phyloP scores from a whole-genome alignment of 2,113 vertebrate genomes.

The Microcebus lehilahytsara region DNA sequence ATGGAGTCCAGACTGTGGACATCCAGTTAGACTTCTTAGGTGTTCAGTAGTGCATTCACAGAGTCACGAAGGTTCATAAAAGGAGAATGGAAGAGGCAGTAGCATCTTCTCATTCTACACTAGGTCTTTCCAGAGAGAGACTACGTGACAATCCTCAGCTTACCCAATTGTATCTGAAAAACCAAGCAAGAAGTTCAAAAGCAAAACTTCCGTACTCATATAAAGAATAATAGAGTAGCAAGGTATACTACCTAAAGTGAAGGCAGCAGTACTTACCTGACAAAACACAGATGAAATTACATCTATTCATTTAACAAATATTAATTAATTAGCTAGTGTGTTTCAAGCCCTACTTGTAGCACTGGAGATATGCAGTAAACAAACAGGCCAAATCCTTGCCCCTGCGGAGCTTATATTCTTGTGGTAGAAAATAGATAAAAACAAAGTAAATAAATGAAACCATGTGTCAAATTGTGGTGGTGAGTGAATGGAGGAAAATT shows the following conservation, averaged over 20 bases:
- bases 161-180: background rate
- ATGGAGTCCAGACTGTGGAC: background rate
- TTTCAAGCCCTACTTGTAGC: background rate
- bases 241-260: background rate
- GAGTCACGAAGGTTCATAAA: background rate
- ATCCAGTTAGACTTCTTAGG: background rate
- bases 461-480: background rate
- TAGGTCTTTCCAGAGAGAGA: background rate
- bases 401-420: background rate
- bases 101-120: background rate
- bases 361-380: background rate
- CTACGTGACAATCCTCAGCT: background rate
- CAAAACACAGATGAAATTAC: background rate
- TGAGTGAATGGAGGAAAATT: background rate
- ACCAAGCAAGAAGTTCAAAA: slow-evolving; percentile 18
- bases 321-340: background rate
- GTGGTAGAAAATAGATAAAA: background rate
- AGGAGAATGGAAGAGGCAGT: background rate
- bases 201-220: background rate
- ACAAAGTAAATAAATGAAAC: background rate
- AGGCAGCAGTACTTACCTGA: background rate
- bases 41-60: background rate
- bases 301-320: background rate
- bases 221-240: background rate
- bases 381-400: background rate